Evolutionary conservation across 1,140 invertebrate genomes (phyloP).

Genomic region (Babylonia areolata): DNA sequence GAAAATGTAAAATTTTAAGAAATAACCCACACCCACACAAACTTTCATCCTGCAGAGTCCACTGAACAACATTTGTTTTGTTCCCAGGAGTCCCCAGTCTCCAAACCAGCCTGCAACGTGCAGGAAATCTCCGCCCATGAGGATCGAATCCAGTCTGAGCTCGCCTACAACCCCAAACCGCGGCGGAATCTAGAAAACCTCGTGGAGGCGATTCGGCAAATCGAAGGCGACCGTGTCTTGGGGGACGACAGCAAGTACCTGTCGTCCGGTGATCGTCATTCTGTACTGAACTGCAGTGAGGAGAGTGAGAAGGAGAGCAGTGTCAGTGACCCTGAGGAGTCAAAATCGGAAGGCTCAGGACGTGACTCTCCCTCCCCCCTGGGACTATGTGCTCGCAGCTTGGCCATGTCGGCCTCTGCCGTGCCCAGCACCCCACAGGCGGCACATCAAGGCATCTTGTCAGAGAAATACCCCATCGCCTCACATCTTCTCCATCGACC

Average conservation of each 20-base stretch:
- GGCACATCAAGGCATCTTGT: slow-evolving; percentile 45
- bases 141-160: slow-evolving; percentile 18
- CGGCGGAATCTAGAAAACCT: slow-evolving; percentile 97
- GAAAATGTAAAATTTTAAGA: no score
- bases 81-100: slow-evolving; percentile 1
- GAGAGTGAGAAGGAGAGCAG: slow-evolving; percentile 67
- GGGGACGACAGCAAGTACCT: slow-evolving; percentile 36
- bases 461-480: slow-evolving; percentile 65
- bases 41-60: no score
- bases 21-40: no score
- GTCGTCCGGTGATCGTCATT: slow-evolving; percentile 16
- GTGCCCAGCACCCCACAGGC: slow-evolving; percentile 31
- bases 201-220: slow-evolving; percentile 96
- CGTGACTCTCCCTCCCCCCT: slow-evolving; percentile 58
- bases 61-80: background rate
- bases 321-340: slow-evolving; percentile 62
- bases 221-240: slow-evolving; percentile 91
- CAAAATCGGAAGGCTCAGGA: slow-evolving; percentile 60
- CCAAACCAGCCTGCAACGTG: slow-evolving; percentile 21
- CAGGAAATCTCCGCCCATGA: slow-evolving; percentile 22
- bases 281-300: slow-evolving; percentile 47
- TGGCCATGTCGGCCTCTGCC: slow-evolving; percentile 46
- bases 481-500: slow-evolving; percentile 64
- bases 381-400: slow-evolving; percentile 39
- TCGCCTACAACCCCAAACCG: slow-evolving; percentile 78